These are phyloP conservation scores for Puffinus mauretanicus DNA, from an alignment of 2,113 vertebrate genomes.

Conservation along the genomic window DNA sequence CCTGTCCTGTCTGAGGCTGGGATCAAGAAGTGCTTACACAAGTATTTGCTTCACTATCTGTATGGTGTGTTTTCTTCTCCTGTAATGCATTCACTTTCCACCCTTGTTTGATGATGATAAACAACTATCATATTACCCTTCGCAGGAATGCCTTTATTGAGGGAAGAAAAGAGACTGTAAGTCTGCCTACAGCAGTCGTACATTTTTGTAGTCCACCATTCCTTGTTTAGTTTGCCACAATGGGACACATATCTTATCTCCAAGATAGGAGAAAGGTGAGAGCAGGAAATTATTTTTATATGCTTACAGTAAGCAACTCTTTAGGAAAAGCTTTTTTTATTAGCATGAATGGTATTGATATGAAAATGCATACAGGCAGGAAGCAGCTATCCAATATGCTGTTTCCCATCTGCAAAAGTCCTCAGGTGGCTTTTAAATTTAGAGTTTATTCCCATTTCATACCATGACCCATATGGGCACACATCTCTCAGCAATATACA, in stretches of 20 bases:
- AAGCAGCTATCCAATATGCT: neutral
- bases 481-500: neutral
- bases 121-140: rapidly evolving
- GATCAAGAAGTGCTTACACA: neutral
- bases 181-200: neutral
- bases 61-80: rapidly evolving
- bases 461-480: neutral
- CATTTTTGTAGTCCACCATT: neutral
- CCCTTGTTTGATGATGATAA: neutral
- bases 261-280: neutral
- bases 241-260: neutral
- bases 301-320: neutral
- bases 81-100: rapidly evolving
- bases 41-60: neutral
- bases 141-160: neutral
- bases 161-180: neutral
- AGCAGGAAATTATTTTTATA: neutral
- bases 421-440: neutral
- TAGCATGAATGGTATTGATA: neutral
- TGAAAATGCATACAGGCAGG: neutral
- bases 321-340: neutral
- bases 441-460: neutral
- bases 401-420: neutral
- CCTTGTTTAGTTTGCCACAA: neutral
- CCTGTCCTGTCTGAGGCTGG: neutral